A percentile compares a stretch with the other conserved stretches of the same genome.
Evolutionary conservation across 2,113 vertebrate genomes (phyloP).

Genomic region (Equus przewalskii): DNA sequence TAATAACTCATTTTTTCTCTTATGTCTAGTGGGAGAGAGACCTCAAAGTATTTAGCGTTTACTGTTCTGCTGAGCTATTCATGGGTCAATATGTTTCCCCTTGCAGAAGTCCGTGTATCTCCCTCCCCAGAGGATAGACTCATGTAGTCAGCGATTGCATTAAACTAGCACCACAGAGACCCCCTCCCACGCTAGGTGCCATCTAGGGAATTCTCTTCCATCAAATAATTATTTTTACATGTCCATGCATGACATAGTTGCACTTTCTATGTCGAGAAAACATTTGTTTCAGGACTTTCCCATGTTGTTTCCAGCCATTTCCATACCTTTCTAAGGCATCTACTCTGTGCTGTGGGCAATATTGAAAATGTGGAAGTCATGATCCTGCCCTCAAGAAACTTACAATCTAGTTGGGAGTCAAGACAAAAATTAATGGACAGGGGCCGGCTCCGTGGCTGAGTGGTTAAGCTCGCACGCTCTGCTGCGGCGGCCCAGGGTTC

Average conservation of each 20-base stretch:
- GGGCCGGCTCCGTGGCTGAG: no score
- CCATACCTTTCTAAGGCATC: not conserved
- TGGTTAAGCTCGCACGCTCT: no score
- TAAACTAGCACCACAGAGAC: not conserved
- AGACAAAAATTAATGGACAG: not conserved
- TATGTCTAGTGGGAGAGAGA: not conserved
- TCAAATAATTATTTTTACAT: not conserved
- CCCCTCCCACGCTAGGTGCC: not conserved
- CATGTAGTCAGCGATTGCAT: no score
- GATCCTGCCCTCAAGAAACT: not conserved
- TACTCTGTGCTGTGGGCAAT: not conserved
- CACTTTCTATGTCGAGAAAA: not conserved
- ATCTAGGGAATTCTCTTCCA: not conserved
- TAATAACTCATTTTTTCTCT: not conserved
- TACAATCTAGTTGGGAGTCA: not conserved
- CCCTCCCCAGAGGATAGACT: not conserved
- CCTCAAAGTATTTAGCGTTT: not conserved
- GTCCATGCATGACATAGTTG: not conserved
- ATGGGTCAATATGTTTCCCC: accelerated
- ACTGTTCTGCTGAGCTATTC: not conserved
- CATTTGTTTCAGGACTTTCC: not conserved
- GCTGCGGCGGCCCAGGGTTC: no score
- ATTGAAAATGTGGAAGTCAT: not conserved
- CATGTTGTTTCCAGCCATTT: not conserved
- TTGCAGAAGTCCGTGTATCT: not conserved